Conservation (phyloP, 1,140 invertebrate genomes). For the Eumeta japonica region DNA sequence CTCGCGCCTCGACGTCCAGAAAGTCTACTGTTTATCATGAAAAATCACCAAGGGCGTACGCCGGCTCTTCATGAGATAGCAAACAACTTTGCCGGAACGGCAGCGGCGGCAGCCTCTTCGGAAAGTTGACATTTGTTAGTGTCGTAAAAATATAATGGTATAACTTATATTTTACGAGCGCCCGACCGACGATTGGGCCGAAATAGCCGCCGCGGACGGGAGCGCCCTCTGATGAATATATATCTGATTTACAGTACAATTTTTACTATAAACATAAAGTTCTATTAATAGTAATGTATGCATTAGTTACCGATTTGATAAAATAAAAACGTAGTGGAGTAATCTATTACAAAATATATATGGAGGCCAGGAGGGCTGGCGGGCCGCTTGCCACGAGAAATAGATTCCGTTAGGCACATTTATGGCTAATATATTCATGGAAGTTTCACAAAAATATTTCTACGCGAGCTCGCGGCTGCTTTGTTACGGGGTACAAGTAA, state of each 20-base stretch:
- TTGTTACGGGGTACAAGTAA: conserved; percentile 29
- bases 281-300: no score
- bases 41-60: conserved; percentile 18
- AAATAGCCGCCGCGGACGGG: no score
- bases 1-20: no score
- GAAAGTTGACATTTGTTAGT: conserved; percentile 38
- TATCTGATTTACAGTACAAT: no score
- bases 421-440: conserved; percentile 57
- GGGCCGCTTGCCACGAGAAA: conserved; percentile 26
- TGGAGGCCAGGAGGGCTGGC: background rate
- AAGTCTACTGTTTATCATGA: conserved; percentile 15
- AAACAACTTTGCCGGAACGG: conserved; percentile 17
- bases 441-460: conserved; percentile 53
- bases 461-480: conserved; percentile 30
- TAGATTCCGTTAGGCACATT: conserved; percentile 53
- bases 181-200: no score
- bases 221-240: no score
- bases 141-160: conserved; percentile 39
- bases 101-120: conserved; percentile 14
- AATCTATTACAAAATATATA: no score
- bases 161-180: conserved; percentile 36
- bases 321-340: no score
- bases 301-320: no score
- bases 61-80: conserved; percentile 11
- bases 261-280: no score